Evolutionary conservation across 2,888 invertebrate genomes (phyloP).

Genomic region (Ferdinandea cuprea): DNA sequence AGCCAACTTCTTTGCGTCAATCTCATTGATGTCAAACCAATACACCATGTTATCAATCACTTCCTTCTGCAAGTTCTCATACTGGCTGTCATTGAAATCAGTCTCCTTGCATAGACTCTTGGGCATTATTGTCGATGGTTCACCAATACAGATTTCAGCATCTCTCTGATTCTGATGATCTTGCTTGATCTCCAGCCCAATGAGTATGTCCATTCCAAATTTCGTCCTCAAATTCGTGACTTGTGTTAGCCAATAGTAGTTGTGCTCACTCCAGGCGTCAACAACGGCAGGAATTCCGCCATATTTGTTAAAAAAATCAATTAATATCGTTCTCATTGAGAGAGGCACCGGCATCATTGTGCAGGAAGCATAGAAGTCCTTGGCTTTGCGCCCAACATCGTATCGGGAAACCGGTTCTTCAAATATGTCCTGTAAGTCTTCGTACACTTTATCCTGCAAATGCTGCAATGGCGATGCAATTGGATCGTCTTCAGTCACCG

Average conservation of each 20-base stretch:
- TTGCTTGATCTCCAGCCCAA: conserved; percentile 76
- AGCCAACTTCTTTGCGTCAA: conserved; percentile 75
- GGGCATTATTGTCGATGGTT: conserved; percentile 67
- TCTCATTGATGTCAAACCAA: conserved; percentile 78
- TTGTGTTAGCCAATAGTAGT: conserved; percentile 79
- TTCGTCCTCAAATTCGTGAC: conserved; percentile 75
- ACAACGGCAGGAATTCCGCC: conserved; percentile 79
- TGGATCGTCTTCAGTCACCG: conserved; percentile 73
- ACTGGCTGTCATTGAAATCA: conserved; percentile 74
- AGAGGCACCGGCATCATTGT: conserved; percentile 73
- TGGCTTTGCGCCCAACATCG: conserved; percentile 78
- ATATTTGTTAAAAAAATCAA: conserved; percentile 78
- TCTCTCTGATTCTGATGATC: conserved; percentile 78
- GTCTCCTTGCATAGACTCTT: conserved; percentile 71
- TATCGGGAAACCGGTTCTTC: conserved; percentile 42
- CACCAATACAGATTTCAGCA: conserved; percentile 77
- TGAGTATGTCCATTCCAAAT: conserved; percentile 76
- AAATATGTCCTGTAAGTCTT: conserved; percentile 76
- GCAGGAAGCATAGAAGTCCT: conserved; percentile 80
- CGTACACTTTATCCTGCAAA: conserved; percentile 76
- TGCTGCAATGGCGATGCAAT: conserved; percentile 78
- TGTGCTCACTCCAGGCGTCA: conserved; percentile 76
- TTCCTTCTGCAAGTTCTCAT: conserved; percentile 69
- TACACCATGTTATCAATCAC: conserved; percentile 77
- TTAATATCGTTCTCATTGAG: conserved; percentile 78